Evolutionary conservation across 2,113 vertebrate genomes (phyloP), one percentile per base, ranked within the genome.

Genomic region (Platichthys flesus): DNA sequence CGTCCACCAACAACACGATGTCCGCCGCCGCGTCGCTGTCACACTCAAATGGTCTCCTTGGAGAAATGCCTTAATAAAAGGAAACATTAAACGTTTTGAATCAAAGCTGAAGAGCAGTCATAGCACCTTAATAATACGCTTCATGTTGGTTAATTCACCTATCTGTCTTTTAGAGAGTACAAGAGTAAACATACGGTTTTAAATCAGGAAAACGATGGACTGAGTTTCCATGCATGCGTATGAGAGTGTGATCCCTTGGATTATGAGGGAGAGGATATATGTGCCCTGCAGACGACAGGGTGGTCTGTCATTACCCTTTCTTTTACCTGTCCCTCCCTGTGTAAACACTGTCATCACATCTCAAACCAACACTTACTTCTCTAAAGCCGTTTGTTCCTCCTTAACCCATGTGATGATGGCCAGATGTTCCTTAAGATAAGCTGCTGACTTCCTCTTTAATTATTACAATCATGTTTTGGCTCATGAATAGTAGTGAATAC

Each of bases 1-100:
- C 97, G 1, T 98, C 97, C 82, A 99, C 96, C 6, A 99, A 86
- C 69, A 99, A 78, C 78, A 97, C 2, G 0, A 98, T 78, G 59
- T 99, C 97, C 0, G 86, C 92, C 0, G 91, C 86, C 0, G 84
- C 92, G 0, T 93, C 77, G 0, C 93, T 91, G 21, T 93, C 88
- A 24, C 97, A 98, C 40, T 88, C 89, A 20, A 96, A 96, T 3
- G 91, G 90, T 71, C 93, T 91, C 31, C 91, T 85, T 2, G 90
- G 85, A 45, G 90, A 88, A 20, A 54, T 87, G 69, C 84, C 68
- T 94, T 35, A 2, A 80, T 24, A 56, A 59, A 76, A 57, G 5
- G n/a, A 75, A 66, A 64, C 42, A 62, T n/a, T 56, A 56, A 15
- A 16, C 4, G 4, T 49, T 15, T 49, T 5, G 1, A 60, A 4